These are phyloP conservation scores for Scatophagus argus DNA, from an alignment of 2,113 vertebrate genomes.

Conservation along the genomic window DNA sequence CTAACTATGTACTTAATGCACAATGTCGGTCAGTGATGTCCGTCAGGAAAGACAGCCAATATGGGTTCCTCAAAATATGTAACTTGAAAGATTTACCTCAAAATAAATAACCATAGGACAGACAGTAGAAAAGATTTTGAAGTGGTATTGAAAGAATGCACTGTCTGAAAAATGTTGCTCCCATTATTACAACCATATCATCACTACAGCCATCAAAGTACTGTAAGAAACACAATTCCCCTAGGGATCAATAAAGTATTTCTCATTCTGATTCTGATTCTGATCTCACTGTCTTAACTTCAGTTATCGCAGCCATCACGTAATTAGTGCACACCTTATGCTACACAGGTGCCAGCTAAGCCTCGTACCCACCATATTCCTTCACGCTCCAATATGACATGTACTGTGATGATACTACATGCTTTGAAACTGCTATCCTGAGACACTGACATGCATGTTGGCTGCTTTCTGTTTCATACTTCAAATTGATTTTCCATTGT, in stretches of 20 bases:
- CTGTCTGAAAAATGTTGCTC: background rate
- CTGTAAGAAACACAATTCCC: no score
- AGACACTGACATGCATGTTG: background rate
- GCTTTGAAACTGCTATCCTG: background rate
- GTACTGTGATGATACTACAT: background rate
- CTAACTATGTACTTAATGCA: no score
- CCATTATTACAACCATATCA: background rate
- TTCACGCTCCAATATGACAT: background rate
- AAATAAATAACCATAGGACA: background rate
- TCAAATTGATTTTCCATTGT: background rate
- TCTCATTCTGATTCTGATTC: no score
- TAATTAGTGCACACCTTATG: background rate
- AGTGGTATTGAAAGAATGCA: background rate
- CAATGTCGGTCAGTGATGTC: no score
- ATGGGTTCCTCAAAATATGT: no score
- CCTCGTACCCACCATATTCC: background rate
- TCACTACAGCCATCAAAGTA: background rate
- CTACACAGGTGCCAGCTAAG: slow-evolving; percentile 5
- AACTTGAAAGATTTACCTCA: no score
- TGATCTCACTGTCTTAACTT: background rate
- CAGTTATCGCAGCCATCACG: background rate
- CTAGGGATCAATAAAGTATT: no score
- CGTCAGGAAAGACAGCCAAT: no score
- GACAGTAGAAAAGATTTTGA: background rate
- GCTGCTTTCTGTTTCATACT: background rate